A percentile compares a stretch with the other conserved stretches of the same genome.
These are phyloP conservation scores for Myathropa florea DNA, from an alignment of 2,888 invertebrate species.

Conservation along the genomic window DNA sequence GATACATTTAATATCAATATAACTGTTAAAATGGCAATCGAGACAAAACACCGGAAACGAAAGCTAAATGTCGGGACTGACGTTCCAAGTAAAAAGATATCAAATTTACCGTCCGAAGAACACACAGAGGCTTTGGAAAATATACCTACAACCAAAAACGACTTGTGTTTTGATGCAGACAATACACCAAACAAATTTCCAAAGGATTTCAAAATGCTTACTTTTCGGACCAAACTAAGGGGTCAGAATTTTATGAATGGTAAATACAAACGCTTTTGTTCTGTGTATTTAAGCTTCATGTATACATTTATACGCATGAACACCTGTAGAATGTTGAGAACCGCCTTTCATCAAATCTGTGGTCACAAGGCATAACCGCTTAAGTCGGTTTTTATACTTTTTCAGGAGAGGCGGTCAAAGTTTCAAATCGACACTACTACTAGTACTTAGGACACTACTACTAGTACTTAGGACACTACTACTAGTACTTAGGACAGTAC, in stretches of 20 bases:
- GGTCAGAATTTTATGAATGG: constrained; percentile 83
- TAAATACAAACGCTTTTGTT: constrained; percentile 76
- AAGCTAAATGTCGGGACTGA: constrained; percentile 27
- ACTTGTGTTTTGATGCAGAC: background rate
- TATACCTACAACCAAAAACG: too few species aligned
- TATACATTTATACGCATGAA: background rate
- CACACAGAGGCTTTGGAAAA: background rate
- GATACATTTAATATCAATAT: too few species aligned
- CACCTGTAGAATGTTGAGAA: too few species aligned
- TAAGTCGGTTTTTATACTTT: too few species aligned
- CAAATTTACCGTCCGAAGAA: background rate
- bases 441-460: too few species aligned
- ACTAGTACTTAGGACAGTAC: too few species aligned
- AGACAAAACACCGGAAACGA: constrained; percentile 54
- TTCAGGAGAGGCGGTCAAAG: too few species aligned
- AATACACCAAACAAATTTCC: constrained; percentile 75
- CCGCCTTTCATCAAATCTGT: too few species aligned
- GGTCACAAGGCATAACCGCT: too few species aligned
- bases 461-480: too few species aligned
- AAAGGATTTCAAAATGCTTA: constrained; percentile 83
- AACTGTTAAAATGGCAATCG: constrained; percentile 44
- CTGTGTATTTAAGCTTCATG: background rate
- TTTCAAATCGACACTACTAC: too few species aligned
- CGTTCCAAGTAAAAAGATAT: constrained; percentile 34
- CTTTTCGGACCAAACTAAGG: constrained; percentile 83